These are phyloP conservation scores for Rissa tridactyla DNA, from an alignment of 2,113 vertebrate species.

Conservation along the genomic window DNA sequence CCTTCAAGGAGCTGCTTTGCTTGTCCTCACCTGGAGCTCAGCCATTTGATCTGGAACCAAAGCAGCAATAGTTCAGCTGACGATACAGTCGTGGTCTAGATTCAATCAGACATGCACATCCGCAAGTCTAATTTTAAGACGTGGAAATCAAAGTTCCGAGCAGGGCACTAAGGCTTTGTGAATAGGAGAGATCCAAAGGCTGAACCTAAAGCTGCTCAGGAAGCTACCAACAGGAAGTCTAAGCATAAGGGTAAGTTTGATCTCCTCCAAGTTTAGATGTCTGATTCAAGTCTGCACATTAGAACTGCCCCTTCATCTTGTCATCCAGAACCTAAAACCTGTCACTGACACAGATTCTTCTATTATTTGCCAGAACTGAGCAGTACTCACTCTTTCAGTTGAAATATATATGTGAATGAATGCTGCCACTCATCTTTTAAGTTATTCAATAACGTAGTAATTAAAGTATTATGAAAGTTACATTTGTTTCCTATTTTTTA, in stretches of 20 bases:
- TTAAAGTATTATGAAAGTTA: background rate
- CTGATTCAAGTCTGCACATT: background rate
- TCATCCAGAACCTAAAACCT: background rate
- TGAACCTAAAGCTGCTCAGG: background rate
- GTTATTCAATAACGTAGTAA: background rate
- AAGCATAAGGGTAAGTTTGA: background rate
- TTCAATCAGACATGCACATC: background rate
- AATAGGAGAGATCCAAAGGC: background rate
- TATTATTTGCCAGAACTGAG: background rate
- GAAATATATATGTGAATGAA: background rate
- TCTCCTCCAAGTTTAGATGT: background rate
- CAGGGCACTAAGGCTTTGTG: background rate
- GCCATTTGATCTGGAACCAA: background rate
- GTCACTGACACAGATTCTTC: background rate
- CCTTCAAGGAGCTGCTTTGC: background rate
- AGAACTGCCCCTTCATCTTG: background rate
- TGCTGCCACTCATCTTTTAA: background rate
- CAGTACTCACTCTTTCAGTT: background rate
- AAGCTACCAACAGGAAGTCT: background rate
- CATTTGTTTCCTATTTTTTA: background rate
- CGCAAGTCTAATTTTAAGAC: background rate
- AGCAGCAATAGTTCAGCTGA: background rate
- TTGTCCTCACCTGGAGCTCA: background rate
- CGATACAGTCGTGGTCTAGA: fast-evolving
- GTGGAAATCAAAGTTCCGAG: background rate